Conservation (phyloP, 2,888 invertebrate species). For the Acrobasis suavella region DNA sequence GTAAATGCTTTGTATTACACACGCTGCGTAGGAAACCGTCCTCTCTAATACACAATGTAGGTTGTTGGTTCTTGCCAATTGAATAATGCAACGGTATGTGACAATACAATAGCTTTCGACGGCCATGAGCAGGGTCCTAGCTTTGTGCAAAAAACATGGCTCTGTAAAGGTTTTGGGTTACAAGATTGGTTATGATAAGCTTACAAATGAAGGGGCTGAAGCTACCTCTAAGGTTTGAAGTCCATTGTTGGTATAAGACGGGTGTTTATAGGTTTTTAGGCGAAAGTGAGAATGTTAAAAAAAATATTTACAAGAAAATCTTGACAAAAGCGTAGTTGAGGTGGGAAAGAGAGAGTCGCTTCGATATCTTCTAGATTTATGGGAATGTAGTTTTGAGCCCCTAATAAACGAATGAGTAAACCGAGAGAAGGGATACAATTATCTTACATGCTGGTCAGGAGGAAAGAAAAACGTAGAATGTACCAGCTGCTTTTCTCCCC, state of each 20-base stretch:
- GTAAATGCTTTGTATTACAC: constrained; percentile 53
- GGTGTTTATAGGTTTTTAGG: background rate
- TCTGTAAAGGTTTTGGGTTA: constrained; percentile 34
- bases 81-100: constrained; percentile 53
- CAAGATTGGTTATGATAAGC: constrained; percentile 31
- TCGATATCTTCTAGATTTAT: no score
- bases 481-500: no score
- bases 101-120: constrained; percentile 46
- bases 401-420: no score
- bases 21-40: constrained; percentile 35
- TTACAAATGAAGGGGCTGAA: constrained; percentile 5
- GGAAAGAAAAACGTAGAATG: no score
- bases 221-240: background rate
- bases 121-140: constrained; percentile 45
- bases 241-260: background rate
- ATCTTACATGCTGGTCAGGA: no score
- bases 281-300: no score
- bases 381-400: no score
- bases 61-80: constrained; percentile 39
- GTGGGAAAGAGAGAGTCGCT: no score
- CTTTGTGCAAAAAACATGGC: constrained; percentile 45
- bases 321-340: no score
- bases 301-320: no score
- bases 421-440: no score
- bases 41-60: constrained; percentile 43